Evolutionary conservation across 2,888 invertebrate genomes (phyloP).

Genomic region (Isoperla grammatica): DNA sequence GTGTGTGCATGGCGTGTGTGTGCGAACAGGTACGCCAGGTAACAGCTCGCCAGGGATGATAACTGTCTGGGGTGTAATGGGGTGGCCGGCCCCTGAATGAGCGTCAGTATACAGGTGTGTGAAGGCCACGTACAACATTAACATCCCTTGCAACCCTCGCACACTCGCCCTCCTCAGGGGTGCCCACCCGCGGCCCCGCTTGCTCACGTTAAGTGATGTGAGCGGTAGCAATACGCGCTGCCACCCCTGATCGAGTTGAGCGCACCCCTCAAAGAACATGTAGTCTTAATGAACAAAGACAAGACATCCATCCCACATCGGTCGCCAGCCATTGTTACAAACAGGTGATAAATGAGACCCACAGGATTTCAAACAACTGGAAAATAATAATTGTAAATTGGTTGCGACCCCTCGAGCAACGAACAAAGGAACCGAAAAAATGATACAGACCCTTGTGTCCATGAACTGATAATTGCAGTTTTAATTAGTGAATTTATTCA

Average conservation of each 20-base stretch:
- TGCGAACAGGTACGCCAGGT: background rate
- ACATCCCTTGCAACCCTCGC: conserved; percentile 13
- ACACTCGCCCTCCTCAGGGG: conserved; percentile 8
- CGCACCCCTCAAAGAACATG: conserved; percentile 9
- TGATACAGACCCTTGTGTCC: too few species aligned
- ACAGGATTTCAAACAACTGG: too few species aligned
- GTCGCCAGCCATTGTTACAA: conserved; percentile 10
- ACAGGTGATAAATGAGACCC: conserved; percentile 12
- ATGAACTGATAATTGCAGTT: too few species aligned
- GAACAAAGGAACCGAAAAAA: too few species aligned
- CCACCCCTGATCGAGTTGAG: conserved; percentile 6
- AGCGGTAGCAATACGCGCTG: too few species aligned
- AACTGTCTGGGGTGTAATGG: background rate
- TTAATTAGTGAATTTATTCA: too few species aligned
- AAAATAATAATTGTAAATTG: too few species aligned
- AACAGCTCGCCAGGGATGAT: background rate
- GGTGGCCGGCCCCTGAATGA: background rate
- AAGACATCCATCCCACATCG: conserved; percentile 9
- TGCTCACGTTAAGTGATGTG: too few species aligned
- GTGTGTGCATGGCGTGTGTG: background rate
- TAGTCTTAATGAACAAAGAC: conserved; percentile 12
- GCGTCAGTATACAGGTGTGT: conserved; percentile 16
- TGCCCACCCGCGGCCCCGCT: background rate
- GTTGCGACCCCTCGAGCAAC: too few species aligned
- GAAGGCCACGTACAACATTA: conserved; percentile 14